phyloP scores from a whole-genome alignment of 2,797 vertebrate species.

The Lindbergichthys nudifrons region DNA sequence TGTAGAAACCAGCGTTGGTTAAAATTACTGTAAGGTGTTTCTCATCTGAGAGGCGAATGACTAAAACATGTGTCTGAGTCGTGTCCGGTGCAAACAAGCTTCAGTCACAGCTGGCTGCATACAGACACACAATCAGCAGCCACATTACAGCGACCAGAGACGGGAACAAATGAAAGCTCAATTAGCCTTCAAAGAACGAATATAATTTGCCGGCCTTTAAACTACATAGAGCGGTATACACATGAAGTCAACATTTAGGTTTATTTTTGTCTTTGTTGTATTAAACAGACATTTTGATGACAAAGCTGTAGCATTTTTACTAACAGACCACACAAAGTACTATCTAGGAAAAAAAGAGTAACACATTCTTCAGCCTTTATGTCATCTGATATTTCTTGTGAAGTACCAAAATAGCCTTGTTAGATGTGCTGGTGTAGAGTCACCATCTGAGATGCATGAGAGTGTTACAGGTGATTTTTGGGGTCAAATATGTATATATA shows the following conservation, averaged over 20 bases:
- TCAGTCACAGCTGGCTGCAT: constrained; percentile 41
- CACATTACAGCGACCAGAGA: constrained; percentile 39
- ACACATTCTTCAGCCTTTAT: neutral
- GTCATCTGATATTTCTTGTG: neutral
- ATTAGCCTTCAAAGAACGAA: constrained; percentile 27
- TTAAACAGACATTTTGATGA: constrained; percentile 1
- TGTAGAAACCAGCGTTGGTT: constrained; percentile 5
- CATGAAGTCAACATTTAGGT: neutral
- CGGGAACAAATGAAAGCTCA: constrained; percentile 32
- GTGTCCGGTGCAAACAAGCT: constrained; percentile 40
- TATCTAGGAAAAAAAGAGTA: neutral
- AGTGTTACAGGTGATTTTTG: neutral
- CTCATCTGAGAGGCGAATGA: constrained; percentile 27
- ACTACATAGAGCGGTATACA: constrained; percentile 2
- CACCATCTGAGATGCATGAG: neutral
- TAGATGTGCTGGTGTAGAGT: neutral
- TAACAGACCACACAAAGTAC: neutral
- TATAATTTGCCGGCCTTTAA: constrained; percentile 7
- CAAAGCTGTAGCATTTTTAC: neutral
- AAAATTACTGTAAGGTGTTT: constrained; percentile 34
- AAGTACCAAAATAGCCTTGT: constrained; percentile 4
- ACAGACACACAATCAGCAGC: constrained; percentile 25
- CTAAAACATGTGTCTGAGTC: constrained; percentile 44
- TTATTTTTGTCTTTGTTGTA: constrained; percentile 10
- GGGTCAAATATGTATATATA: no score